Evolutionary conservation across 2,113 vertebrate species (phyloP).

Genomic region (Corapipo altera): DNA sequence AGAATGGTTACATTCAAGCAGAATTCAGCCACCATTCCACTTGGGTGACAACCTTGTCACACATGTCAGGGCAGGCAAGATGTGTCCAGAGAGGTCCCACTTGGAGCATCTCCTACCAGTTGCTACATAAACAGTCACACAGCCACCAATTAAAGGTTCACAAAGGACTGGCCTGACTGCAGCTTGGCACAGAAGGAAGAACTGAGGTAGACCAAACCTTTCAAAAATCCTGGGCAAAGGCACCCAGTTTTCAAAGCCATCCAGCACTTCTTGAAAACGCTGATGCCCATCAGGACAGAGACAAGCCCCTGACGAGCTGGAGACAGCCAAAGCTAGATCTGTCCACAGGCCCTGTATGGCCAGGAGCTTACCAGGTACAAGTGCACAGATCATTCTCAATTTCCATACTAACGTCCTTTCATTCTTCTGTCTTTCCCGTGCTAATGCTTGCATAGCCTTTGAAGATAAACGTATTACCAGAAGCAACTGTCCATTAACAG

Average conservation of each 20-base stretch:
- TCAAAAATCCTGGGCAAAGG: background rate
- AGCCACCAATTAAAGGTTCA: background rate
- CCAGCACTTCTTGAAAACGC: background rate
- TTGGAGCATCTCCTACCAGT: background rate
- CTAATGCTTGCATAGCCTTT: background rate
- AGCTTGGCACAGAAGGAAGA: background rate
- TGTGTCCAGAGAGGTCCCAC: background rate
- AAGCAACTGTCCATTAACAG: background rate
- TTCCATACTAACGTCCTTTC: background rate
- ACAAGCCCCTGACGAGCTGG: background rate
- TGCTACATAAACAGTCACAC: rapidly evolving
- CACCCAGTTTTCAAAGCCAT: background rate
- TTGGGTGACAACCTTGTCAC: background rate
- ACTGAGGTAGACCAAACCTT: rapidly evolving
- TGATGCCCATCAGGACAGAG: background rate
- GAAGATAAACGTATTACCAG: background rate
- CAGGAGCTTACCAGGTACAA: background rate
- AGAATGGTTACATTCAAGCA: rapidly evolving
- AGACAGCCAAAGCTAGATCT: background rate
- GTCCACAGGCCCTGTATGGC: too few species aligned
- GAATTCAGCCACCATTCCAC: background rate
- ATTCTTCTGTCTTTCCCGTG: background rate
- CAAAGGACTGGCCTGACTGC: background rate
- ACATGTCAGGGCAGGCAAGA: background rate
- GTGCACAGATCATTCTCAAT: background rate